These are phyloP conservation scores for Drosophila tsacasi DNA, from an alignment of 1,140 invertebrate species.

Conservation along the genomic window DNA sequence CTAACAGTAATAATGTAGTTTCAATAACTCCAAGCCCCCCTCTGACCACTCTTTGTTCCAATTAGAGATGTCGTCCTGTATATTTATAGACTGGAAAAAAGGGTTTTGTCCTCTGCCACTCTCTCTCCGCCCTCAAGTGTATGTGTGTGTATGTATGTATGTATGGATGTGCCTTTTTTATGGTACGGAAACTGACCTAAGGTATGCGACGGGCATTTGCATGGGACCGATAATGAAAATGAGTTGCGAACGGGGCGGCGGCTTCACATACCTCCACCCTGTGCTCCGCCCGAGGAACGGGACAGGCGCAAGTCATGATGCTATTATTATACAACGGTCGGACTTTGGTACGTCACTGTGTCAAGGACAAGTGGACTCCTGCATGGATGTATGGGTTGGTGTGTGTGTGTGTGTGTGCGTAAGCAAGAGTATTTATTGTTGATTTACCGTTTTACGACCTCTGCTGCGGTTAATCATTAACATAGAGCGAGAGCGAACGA, in stretches of 20 bases:
- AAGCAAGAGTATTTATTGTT: conserved; percentile 43
- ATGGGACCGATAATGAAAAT: conserved; percentile 75
- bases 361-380: conserved; percentile 80
- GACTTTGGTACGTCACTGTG: conserved; percentile 70
- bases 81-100: conserved; percentile 36
- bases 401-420: conserved; percentile 19
- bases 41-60: not conserved
- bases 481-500: not conserved
- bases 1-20: not conserved
- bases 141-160: conserved; percentile 8
- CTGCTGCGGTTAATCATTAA: conserved; percentile 41
- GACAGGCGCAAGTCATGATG: conserved; percentile 75
- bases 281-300: conserved; percentile 5
- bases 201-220: conserved; percentile 73
- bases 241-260: conserved; percentile 20
- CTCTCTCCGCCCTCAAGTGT: not conserved
- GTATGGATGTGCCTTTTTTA: conserved; percentile 47
- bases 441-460: conserved; percentile 51
- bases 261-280: not conserved
- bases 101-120: conserved; percentile 46
- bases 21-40: not conserved
- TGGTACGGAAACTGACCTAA: conserved; percentile 74
- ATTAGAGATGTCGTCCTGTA: conserved; percentile 21
- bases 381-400: not conserved
- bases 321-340: conserved; percentile 49